Evolutionary conservation across 2,797 vertebrate species (phyloP).

Genomic region (Clarias platycephalus): DNA sequence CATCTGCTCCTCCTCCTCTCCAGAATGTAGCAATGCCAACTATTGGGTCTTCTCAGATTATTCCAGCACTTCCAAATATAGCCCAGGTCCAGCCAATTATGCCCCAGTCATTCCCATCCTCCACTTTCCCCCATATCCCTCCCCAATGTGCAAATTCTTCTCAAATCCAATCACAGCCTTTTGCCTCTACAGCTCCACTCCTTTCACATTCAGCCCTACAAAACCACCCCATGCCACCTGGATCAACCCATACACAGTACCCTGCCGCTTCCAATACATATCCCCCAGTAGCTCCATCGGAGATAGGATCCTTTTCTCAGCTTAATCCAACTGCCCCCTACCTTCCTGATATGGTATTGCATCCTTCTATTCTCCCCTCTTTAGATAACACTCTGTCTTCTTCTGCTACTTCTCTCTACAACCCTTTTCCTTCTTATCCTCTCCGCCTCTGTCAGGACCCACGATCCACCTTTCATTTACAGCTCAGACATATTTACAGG

Average conservation of each 20-base stretch:
- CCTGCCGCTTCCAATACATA: conserved; percentile 58
- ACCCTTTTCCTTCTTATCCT: conserved; percentile 76
- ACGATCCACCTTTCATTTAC: conserved; percentile 76
- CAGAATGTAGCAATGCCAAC: conserved; percentile 64
- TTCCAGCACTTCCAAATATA: conserved; percentile 65
- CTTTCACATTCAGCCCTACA: conserved; percentile 57
- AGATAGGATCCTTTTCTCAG: conserved; percentile 65
- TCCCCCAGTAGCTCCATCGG: conserved; percentile 57
- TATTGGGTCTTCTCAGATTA: conserved; percentile 51
- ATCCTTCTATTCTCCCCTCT: conserved; percentile 62
- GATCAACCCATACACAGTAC: conserved; percentile 58
- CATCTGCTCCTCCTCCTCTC: conserved; percentile 58
- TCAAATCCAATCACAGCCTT: conserved; percentile 53
- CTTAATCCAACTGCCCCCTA: conserved; percentile 67
- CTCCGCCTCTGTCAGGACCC: conserved; percentile 76
- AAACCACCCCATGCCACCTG: conserved; percentile 33
- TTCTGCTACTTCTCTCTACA: conserved; percentile 64
- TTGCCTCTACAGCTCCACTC: conserved; percentile 43
- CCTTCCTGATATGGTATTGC: conserved; percentile 71
- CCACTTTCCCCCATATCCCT: conserved; percentile 54
- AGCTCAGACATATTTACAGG: conserved; percentile 81
- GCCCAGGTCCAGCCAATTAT: conserved; percentile 62
- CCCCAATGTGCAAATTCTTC: conserved; percentile 57
- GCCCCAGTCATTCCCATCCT: conserved; percentile 55
- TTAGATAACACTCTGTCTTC: conserved; percentile 57